phyloP scores from a whole-genome alignment of 1,140 invertebrate genomes.

The Pogonognathellus flavescens region DNA sequence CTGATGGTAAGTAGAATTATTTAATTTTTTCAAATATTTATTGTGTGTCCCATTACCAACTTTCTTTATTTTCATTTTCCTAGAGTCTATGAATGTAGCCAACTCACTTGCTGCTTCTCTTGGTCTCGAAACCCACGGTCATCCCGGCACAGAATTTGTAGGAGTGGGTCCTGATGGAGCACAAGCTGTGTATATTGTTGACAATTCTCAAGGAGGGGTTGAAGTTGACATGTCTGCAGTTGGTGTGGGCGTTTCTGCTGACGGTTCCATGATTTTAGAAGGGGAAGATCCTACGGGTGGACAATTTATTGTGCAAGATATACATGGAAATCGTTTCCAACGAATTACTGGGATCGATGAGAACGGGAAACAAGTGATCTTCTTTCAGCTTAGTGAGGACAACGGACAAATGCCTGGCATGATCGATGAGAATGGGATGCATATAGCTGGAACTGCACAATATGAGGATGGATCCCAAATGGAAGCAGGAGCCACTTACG shows the following conservation, averaged over 20 bases:
- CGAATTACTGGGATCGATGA: constrained; percentile 64
- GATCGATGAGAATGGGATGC: constrained; percentile 25
- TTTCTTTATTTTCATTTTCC: background rate
- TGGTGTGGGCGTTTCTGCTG: constrained; percentile 56
- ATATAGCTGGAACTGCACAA: constrained; percentile 42
- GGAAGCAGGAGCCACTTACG: constrained; percentile 51
- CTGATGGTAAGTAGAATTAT: constrained; percentile 60
- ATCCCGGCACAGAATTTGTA: constrained; percentile 54
- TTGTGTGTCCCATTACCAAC: background rate
- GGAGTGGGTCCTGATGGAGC: constrained; percentile 54
- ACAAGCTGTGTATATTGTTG: constrained; percentile 62
- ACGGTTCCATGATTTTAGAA: constrained; percentile 62
- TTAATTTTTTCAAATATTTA: background rate
- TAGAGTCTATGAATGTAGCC: constrained; percentile 72
- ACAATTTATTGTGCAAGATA: constrained; percentile 65
- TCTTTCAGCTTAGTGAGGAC: constrained; percentile 62
- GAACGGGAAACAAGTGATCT: constrained; percentile 65
- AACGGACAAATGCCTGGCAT: constrained; percentile 48
- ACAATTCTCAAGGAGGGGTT: constrained; percentile 56
- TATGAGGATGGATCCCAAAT: constrained; percentile 51
- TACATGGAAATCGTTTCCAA: constrained; percentile 63
- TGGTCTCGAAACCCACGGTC: constrained; percentile 72
- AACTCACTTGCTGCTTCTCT: constrained; percentile 75
- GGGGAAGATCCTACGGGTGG: constrained; percentile 47
- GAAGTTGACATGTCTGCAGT: constrained; percentile 62